phyloP scores from a whole-genome alignment of 2,113 vertebrate species.

The Natator depressus region DNA sequence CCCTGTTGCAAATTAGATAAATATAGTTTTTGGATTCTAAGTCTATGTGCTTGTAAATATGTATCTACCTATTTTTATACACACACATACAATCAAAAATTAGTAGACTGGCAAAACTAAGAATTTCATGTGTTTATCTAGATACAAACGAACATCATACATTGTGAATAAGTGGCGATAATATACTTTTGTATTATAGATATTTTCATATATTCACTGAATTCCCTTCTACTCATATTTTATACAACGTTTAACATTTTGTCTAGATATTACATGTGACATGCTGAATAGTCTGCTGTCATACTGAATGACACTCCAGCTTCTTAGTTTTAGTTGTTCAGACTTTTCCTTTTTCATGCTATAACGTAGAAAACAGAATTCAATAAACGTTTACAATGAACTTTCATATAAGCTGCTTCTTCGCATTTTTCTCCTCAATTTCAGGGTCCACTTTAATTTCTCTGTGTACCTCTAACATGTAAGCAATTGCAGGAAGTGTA shows the following conservation, averaged over 20 bases:
- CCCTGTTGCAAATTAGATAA: background rate
- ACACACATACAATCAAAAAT: background rate
- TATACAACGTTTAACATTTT: background rate
- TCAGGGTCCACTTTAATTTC: background rate
- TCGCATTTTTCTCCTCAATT: background rate
- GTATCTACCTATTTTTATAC: background rate
- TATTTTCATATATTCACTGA: background rate
- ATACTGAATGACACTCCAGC: background rate
- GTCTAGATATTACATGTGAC: background rate
- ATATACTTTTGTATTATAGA: background rate
- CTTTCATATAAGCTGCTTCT: background rate
- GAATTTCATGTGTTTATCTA: background rate
- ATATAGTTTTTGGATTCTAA: too few relatives aligned
- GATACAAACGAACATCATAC: background rate
- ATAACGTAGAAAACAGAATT: background rate
- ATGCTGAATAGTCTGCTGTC: background rate
- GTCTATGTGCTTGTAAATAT: rapidly evolving
- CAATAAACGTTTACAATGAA: background rate
- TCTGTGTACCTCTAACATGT: background rate
- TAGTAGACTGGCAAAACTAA: background rate
- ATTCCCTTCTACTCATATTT: background rate
- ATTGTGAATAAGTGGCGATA: background rate
- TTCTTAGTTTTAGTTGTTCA: background rate
- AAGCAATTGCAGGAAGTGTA: background rate
- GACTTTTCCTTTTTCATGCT: background rate